phyloP scores from a whole-genome alignment of 2,888 invertebrate species.

The Apamea monoglypha region DNA sequence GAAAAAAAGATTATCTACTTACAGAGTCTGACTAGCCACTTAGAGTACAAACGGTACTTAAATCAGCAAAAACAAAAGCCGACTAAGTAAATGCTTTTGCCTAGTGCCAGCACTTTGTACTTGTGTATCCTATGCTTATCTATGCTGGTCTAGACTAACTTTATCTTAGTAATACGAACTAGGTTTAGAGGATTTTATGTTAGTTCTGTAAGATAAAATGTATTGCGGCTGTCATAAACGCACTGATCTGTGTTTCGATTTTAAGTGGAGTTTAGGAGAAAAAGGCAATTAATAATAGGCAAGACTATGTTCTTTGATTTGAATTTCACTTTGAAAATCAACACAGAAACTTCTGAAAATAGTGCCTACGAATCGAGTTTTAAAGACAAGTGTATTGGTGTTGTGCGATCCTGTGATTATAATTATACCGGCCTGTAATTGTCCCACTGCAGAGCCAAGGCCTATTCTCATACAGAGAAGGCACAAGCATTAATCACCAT shows the following conservation, averaged over 20 bases:
- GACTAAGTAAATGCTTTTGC: slow-evolving; percentile 76
- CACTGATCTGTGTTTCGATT: neutral
- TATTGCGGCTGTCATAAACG: slow-evolving; percentile 7
- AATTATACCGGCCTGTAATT: neutral
- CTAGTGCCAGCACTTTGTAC: slow-evolving; percentile 74
- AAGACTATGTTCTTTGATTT: neutral
- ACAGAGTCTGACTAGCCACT: slow-evolving; percentile 78
- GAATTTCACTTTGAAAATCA: neutral
- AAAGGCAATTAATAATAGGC: neutral
- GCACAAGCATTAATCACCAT: no score
- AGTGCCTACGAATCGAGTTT: neutral
- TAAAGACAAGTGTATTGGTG: no score
- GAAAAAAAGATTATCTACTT: slow-evolving; percentile 74
- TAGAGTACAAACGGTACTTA: slow-evolving; percentile 80
- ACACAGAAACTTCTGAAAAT: neutral
- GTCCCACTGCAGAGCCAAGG: neutral
- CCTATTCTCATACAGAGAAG: neutral
- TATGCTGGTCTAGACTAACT: slow-evolving; percentile 59
- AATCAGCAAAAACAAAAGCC: slow-evolving; percentile 84
- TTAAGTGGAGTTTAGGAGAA: neutral
- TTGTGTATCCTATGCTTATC: slow-evolving; percentile 69
- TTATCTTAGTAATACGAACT: slow-evolving; percentile 65
- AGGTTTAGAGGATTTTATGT: slow-evolving; percentile 52
- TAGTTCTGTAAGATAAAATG: slow-evolving; percentile 16
- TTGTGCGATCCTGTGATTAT: neutral